These are phyloP conservation scores for Theonella swinhoei DNA, from an alignment of 37 sponge, comb jelly and placozoan species.

Conservation along the genomic window DNA sequence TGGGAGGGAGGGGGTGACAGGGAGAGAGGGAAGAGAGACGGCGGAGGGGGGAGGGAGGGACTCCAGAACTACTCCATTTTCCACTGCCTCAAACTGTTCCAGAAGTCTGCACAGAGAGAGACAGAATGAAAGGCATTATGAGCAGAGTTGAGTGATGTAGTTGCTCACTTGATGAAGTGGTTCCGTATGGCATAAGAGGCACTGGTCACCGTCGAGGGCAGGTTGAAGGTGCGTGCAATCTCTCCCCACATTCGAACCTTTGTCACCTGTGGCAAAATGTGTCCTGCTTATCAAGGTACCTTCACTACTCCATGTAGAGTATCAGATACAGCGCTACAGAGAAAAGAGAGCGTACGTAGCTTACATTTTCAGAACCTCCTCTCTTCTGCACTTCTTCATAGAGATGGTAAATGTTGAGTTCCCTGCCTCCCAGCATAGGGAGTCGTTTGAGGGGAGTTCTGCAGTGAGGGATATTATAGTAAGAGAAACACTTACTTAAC, in stretches of 20 bases:
- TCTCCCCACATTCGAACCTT: slow-evolving; percentile 55
- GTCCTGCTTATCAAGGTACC: too few species aligned
- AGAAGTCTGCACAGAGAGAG: slow-evolving; percentile 54
- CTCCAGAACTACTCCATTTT: slow-evolving; percentile 17
- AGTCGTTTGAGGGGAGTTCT: slow-evolving; percentile 57
- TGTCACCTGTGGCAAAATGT: slow-evolving; percentile 49
- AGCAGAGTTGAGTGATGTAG: too few species aligned
- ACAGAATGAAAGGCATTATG: background rate
- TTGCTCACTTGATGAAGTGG: slow-evolving; percentile 67
- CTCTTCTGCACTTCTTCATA: slow-evolving; percentile 51
- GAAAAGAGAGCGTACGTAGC: background rate
- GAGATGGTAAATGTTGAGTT: slow-evolving; percentile 65
- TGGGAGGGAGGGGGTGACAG: slow-evolving; percentile 20
- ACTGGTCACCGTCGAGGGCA: slow-evolving; percentile 55
- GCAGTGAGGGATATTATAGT: background rate
- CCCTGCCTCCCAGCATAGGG: slow-evolving; percentile 65
- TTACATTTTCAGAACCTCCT: slow-evolving; percentile 53
- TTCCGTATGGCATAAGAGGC: slow-evolving; percentile 66
- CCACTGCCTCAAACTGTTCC: slow-evolving; percentile 46
- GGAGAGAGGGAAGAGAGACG: background rate
- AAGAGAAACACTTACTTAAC: background rate
- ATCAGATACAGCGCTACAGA: background rate
- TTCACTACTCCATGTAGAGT: background rate
- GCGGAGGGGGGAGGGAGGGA: background rate
- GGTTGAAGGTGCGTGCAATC: slow-evolving; percentile 64